Percentiles rank a stretch among this genome's conserved stretches.
Conservation (phyloP, 1,140 invertebrate genomes). For the Muscidifurax raptorellus region DNA sequence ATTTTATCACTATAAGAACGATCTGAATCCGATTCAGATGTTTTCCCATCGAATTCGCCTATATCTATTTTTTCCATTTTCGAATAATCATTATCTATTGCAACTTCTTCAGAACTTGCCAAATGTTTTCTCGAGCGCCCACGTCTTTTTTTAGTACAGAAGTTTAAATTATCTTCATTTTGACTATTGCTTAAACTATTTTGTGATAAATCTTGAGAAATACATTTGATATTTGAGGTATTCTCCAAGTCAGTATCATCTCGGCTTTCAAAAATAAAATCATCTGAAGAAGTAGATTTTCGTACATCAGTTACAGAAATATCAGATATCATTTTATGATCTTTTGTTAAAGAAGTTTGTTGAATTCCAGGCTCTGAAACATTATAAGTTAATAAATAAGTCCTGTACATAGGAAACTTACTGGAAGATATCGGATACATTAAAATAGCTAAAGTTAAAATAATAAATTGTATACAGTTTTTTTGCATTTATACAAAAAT, state of each 20-base stretch:
- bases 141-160: slow-evolving; percentile 40
- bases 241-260: not conserved
- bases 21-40: slow-evolving; percentile 17
- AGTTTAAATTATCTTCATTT: slow-evolving; percentile 31
- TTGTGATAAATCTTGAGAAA: slow-evolving; percentile 1
- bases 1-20: not conserved
- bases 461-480: too few species aligned
- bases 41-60: slow-evolving; percentile 19
- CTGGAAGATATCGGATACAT: too few species aligned
- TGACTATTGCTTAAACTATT: not conserved
- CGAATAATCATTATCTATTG: slow-evolving; percentile 21
- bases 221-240: not conserved
- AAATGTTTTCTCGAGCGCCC: slow-evolving; percentile 27
- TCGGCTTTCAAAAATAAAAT: not conserved
- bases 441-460: too few species aligned
- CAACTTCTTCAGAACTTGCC: not conserved
- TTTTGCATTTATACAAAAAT: too few species aligned
- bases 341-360: slow-evolving; percentile 1
- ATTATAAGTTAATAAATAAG: not conserved
- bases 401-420: too few species aligned
- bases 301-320: not conserved
- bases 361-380: not conserved
- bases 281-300: not conserved
- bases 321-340: slow-evolving; percentile 2
- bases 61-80: slow-evolving; percentile 24